Evolutionary conservation across 1,140 invertebrate species (phyloP).

Genomic region (Capitella teleta): DNA sequence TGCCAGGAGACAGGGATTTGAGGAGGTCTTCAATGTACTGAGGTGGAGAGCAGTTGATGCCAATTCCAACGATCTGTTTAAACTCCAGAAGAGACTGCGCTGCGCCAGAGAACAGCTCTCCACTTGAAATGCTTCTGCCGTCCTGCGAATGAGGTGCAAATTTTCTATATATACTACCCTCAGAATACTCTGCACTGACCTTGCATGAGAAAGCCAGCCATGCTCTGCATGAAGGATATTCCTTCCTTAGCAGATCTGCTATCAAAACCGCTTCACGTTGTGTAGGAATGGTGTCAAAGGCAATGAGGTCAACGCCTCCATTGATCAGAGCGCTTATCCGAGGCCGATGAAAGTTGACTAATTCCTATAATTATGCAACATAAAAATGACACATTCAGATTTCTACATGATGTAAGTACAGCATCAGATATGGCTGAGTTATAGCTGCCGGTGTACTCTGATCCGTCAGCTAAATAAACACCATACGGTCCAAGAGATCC

Average conservation of each 20-base stretch:
- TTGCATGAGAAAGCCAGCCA: slow-evolving; percentile 75
- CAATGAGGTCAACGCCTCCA: slow-evolving; percentile 67
- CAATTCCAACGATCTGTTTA: slow-evolving; percentile 63
- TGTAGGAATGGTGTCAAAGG: slow-evolving; percentile 81
- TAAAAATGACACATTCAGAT: not conserved
- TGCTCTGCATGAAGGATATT: slow-evolving; percentile 59
- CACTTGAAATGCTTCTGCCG: slow-evolving; percentile 38
- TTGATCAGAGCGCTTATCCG: slow-evolving; percentile 63
- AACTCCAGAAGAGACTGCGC: slow-evolving; percentile 47
- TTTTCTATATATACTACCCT: too few species aligned
- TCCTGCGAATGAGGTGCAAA: slow-evolving; percentile 17
- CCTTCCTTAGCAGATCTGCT: slow-evolving; percentile 54
- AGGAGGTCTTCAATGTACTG: slow-evolving; percentile 49
- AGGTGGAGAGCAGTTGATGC: slow-evolving; percentile 73
- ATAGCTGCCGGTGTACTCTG: slow-evolving; percentile 80
- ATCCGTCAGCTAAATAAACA: slow-evolving; percentile 71
- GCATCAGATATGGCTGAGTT: slow-evolving; percentile 50
- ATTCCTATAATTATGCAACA: slow-evolving; percentile 35
- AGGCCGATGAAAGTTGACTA: slow-evolving; percentile 69
- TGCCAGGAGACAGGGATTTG: slow-evolving; percentile 37
- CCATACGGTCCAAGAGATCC: slow-evolving; percentile 86
- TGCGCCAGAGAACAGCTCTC: slow-evolving; percentile 57
- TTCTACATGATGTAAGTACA: too few species aligned
- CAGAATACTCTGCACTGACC: too few species aligned
- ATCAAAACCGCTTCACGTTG: slow-evolving; percentile 68